Base-by-base conservation (phyloP, 1,140 invertebrate species). In the Leptinotarsa lineolata region DNA sequence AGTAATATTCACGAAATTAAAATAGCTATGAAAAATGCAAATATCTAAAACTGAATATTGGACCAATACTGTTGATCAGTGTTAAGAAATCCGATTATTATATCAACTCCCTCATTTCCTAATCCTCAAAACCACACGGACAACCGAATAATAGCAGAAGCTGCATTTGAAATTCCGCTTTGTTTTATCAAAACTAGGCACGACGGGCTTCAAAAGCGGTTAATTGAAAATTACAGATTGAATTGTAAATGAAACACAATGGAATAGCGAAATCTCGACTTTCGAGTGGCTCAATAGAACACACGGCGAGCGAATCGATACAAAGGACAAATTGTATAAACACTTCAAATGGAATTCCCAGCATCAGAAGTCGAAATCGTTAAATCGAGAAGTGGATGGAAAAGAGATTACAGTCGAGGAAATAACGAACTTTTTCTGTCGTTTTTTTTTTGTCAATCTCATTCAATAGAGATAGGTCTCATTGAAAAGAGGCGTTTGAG, bases 251-350 rank as follows among this genome's bases (percentile, higher is more conserved):
- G 20, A 63, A 22, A 63, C 24, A 54, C 48, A 54, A 54, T 54
- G n/a, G 48, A 54, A 54, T 2, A 54, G 2, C n/a, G 48, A 54
- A 54, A 54, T 54, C 48, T 54, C 13, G 48, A n/a, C 48, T 54
- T 54, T 54, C 48, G 15, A 54, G 48, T 54, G 48, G 48, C 48
- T 54, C 16, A 54, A 54, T 54, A 18, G 48, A 54, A 54, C 48
- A 54, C 48, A 54, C 48, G 48, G n/a, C n/a, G 48, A 15, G 48
- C 16, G 48, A 54, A 54, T 54, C 48, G 48, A 54, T 54, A 54
- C 48, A 54, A 54, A 54, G 48, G 48, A 54, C 48, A 54, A 54
- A 54, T 54, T 54, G 48, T 54, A 54, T 54, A 54, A 54, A 54
- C 48, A 15, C 48, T 54, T 54, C 48, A 54, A 18, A 54, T 39